Base-by-base conservation (phyloP, 2,797 vertebrate species). In the Masticophis lateralis region DNA sequence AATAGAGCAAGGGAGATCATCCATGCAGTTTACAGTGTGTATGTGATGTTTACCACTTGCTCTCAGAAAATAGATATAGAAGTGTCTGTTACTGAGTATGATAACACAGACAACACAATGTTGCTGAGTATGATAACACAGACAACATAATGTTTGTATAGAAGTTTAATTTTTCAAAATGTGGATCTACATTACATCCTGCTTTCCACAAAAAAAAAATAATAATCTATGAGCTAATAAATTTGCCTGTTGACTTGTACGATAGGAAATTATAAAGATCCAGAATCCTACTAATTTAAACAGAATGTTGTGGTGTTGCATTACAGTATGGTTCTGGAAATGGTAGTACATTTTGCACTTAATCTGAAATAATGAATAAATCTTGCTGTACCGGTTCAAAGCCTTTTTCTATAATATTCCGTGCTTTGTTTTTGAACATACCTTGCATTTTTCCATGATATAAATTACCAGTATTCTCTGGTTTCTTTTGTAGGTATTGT, bases 261-360 rank as follows among this genome's bases (percentile, higher is more conserved):
- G 92, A 47, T 94, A 90, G 93, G 86, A 90, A 94, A 92, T 93
- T 94, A 79, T 92, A 74, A 74, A 92, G 93, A 93, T 47, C 18
- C 57, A 20, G 79, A 43, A 63, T 10, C 59, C 32, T 60, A 22
- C 79, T 95, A 89, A 43, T 86, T 91, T 86, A 94, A 91, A 20
- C 0, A 20, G 63, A 92, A 93, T 25, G 37, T 66, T 20, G 47
- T 91, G 79, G 28, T 51, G 89, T 20, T 0, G 3, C 20, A 83
- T n/a, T 91, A 69, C 28, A 1, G 51, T 95, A 91, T 27, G 43
- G 57, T 94, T 91, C 87, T 7, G 32, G 89, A 57, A 91, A 89
- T 51, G 92, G 56, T 14, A 69, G 86, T 55, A 57, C 60, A 5
- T 89, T 91, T 47, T 87, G 14, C 86, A 8, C 28, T 90, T 66